These are phyloP conservation scores for Bubo blakistoni DNA, from an alignment of 2,113 vertebrate species.

Conservation along the genomic window DNA sequence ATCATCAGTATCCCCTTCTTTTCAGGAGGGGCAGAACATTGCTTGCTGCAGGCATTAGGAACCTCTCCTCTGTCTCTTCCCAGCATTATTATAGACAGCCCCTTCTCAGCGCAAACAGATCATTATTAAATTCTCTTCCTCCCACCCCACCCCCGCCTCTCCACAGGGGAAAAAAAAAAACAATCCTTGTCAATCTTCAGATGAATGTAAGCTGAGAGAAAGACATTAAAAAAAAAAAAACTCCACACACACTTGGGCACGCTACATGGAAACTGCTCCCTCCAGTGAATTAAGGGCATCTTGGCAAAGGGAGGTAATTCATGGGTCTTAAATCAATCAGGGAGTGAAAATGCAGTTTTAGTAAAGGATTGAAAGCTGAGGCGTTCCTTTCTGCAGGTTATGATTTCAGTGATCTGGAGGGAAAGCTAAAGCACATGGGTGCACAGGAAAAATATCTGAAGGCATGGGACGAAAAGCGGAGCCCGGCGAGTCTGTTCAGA, in stretches of 20 bases:
- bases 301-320: not conserved
- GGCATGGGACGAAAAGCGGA: not conserved
- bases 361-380: not conserved
- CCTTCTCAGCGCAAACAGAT: constrained; percentile 9
- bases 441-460: not conserved
- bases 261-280: not conserved
- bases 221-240: not conserved
- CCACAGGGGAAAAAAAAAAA: not conserved
- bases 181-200: not conserved
- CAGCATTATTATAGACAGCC: not conserved
- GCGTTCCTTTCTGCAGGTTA: not conserved
- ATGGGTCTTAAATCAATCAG: not conserved
- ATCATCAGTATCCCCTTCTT: not conserved
- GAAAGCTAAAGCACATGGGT: not conserved
- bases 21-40: not conserved
- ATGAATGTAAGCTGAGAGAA: not conserved
- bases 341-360: not conserved
- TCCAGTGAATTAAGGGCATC: not conserved
- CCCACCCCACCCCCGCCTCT: not conserved
- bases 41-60: not conserved
- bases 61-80: not conserved
- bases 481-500: not conserved
- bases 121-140: constrained; percentile 28
- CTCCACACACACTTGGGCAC: not conserved
- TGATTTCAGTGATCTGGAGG: not conserved